Conservation (phyloP, 1,140 invertebrate species). For the Dendrolimus kikuchii region DNA sequence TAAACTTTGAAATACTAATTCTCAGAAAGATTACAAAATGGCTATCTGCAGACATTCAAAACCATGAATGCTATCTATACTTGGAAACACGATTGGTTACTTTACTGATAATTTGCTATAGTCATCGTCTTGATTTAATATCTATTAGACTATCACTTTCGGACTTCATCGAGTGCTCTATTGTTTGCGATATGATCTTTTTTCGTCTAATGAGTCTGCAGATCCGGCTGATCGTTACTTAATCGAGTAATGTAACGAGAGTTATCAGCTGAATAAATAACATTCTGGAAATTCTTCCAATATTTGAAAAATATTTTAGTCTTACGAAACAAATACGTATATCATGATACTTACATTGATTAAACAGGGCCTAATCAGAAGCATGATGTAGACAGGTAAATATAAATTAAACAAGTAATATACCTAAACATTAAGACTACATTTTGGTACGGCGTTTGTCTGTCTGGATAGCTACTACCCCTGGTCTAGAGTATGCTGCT, state of each 20-base stretch:
- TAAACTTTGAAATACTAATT: too few species aligned
- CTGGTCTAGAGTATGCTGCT: too few species aligned
- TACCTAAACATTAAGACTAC: too few species aligned
- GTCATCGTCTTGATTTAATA: constrained; percentile 44
- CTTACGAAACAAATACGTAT: too few species aligned
- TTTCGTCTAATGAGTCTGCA: constrained; percentile 55
- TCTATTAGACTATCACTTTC: constrained; percentile 65
- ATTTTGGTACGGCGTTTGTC: too few species aligned
- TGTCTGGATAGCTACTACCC: too few species aligned
- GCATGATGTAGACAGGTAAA: too few species aligned
- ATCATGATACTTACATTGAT: too few species aligned
- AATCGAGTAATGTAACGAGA: constrained; percentile 42
- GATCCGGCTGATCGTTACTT: constrained; percentile 59
- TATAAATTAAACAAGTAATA: too few species aligned
- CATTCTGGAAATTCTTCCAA: background rate
- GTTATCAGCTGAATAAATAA: constrained; percentile 5
- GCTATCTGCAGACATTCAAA: background rate
- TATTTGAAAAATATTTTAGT: too few species aligned
- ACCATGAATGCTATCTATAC: constrained; percentile 11
- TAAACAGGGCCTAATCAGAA: too few species aligned
- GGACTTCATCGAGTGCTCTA: constrained; percentile 47
- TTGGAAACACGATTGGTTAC: constrained; percentile 33
- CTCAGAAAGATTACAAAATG: too few species aligned
- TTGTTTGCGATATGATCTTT: constrained; percentile 62
- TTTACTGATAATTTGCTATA: constrained; percentile 32